Evolutionary conservation across 2,888 invertebrate genomes (phyloP), one percentile per base, ranked within the genome.

Genomic region (Melanchra persicariae): DNA sequence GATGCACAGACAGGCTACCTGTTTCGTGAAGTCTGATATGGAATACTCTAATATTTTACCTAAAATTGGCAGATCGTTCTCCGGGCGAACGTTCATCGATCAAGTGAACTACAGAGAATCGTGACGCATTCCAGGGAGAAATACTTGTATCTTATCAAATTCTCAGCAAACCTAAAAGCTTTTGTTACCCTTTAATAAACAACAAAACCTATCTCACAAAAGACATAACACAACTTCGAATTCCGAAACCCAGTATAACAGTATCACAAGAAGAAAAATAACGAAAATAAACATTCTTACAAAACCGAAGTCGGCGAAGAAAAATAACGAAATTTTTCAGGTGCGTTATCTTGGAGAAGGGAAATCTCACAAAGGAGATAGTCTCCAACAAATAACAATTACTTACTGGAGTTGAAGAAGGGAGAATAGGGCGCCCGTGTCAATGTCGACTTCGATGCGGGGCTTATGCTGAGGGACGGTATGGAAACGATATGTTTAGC

Each of bases 331-430:
- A 80, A 85, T 87, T 81, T 87, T 86, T 87, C 87, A 88, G 85
- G 83, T 85, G 76, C 72, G 83, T 86, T 88, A 87, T 85, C 87
- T 86, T 60, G 80, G n/a, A 74, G 82, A 83, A 81, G 82, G 76
- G 83, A 84, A 87, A 85, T 85, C 82, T 83, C 75, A 81, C 79
- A 84, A 83, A 84, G 84, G 81, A 88, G 84, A 88, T 87, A 85
- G 85, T 85, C 84, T 79, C 77, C 73, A 79, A 84, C 85, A 88
- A 89, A 88, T 88, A 87, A 89, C 87, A 88, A 90, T 89, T 87
- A 89, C 86, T 88, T 85, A 86, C 83, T 85, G 78, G 66, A 85
- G 84, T 85, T 79, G 86, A 86, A 86, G 86, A 86, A 83, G 83
- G 82, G 82, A 71, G 81, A 82, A 80, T 70, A 72, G 81, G 74